Evolutionary conservation across 2,888 invertebrate species (phyloP), one percentile per base, ranked within the genome.

Genomic region (Drosophila affinis): DNA sequence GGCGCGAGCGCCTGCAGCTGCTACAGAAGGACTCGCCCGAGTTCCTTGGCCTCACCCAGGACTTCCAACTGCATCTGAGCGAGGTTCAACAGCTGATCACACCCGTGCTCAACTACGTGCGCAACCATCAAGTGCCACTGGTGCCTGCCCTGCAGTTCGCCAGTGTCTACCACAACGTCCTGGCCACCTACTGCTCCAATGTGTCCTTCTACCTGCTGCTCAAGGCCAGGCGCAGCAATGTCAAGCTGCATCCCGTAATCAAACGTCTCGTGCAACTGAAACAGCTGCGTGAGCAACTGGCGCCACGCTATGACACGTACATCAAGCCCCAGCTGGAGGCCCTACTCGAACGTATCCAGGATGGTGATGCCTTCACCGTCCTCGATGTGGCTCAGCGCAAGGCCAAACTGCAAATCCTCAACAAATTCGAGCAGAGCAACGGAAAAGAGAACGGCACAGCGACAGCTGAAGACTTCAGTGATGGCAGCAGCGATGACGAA

Each of bases 11-110:
- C 85, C 87, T 95, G 60, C 95, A 95, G 84, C 91, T 98, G 59
- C 92, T 98, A 76, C 94, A 95, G 89, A 96, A 97, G 89, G 97
- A 98, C 91, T 96, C 97, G 55, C 98, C 98, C 3, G 98, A 98
- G 92, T 95, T 98, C 90, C 91, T 95, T 61, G 95, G 95, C 5
- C 93, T 98, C 12, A 93, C 97, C 57, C 93, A 95, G 72, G 97
- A 98, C 91, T 97, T 96, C 89, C 95, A 96, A 93, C 94, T 94
- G 91, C 95, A 94, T 87, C 79, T 97, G 87, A 92, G 91, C 10
- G 95, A 96, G 85, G 94, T 95, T 17, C 94, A 94, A 88, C 93
- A 94, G 75, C 93, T 94, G 69, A 93, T 97, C 60, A 92, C 93
- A 62, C 97, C 97, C 12, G 93, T 97, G 60, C 89, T 96, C 54